Percentiles rank a stretch among this genome's conserved stretches.
These are phyloP conservation scores for Diadegma fenestrale DNA, from an alignment of 2,888 invertebrate genomes.

Conservation along the genomic window DNA sequence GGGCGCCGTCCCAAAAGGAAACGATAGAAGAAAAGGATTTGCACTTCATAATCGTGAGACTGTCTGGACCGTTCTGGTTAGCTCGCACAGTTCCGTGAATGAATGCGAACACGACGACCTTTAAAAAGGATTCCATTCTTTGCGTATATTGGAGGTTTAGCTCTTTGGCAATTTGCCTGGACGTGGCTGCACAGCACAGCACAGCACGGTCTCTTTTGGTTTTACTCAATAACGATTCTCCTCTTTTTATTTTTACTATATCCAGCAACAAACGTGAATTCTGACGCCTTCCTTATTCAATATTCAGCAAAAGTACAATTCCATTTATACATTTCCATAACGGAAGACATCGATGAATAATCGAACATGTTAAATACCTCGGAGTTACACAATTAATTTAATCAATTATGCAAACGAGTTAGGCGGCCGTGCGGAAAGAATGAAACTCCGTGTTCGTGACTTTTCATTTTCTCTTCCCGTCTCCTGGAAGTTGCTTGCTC, in stretches of 20 bases:
- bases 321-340: constrained; percentile 32
- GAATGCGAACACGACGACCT: constrained; percentile 78
- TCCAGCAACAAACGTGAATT: constrained; percentile 45
- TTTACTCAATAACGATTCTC: constrained; percentile 33
- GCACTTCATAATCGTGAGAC: constrained; percentile 83
- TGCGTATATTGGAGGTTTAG: constrained; percentile 37
- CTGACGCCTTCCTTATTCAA: constrained; percentile 44
- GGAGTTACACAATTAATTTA: constrained; percentile 75
- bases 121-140: constrained; percentile 75
- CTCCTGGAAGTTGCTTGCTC: background rate
- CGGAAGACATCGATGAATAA: constrained; percentile 32
- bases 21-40: constrained; percentile 81
- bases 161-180: constrained; percentile 65
- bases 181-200: constrained; percentile 23
- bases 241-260: constrained; percentile 59
- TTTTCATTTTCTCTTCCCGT: constrained; percentile 10
- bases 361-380: constrained; percentile 58
- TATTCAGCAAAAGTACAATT: constrained; percentile 43
- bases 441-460: constrained; percentile 37
- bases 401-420: constrained; percentile 74
- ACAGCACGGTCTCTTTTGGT: background rate
- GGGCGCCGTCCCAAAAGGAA: constrained; percentile 72
- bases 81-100: constrained; percentile 58
- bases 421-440: constrained; percentile 54
- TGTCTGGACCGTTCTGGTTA: constrained; percentile 77